Evolutionary conservation across 2,113 vertebrate genomes (phyloP).

Genomic region (Aspidoscelis tigris): DNA sequence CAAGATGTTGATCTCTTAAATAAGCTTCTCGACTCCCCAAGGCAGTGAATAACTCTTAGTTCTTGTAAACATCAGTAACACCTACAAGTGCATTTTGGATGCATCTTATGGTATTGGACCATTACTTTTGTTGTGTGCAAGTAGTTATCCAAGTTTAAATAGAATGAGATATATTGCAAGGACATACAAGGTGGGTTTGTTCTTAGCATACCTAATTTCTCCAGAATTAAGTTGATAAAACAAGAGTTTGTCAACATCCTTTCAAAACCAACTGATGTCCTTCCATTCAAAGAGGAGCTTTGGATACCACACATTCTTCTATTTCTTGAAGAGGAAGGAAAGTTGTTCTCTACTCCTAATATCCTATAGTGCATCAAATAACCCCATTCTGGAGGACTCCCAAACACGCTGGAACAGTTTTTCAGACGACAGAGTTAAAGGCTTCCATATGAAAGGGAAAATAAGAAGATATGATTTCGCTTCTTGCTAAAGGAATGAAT

Average conservation of each 20-base stretch:
- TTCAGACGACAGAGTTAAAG: no score
- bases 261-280: not conserved
- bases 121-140: no score
- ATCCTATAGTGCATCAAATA: not conserved
- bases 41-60: not conserved
- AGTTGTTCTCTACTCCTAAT: not conserved
- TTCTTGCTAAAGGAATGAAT: no score
- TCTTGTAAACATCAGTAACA: constrained; percentile 13
- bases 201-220: not conserved
- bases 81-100: not conserved
- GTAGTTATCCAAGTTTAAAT: not conserved
- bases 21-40: constrained; percentile 5
- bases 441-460: no score
- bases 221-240: not conserved
- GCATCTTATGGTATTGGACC: no score
- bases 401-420: no score
- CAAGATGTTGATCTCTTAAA: constrained; percentile 14
- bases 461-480: no score
- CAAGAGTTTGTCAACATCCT: not conserved
- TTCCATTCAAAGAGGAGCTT: not conserved
- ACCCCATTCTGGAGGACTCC: no score
- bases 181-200: not conserved
- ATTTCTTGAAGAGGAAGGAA: not conserved
- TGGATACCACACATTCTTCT: not conserved
- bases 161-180: not conserved